phyloP scores from a whole-genome alignment of 1,140 invertebrate genomes.

The Xylocopa sonorina region DNA sequence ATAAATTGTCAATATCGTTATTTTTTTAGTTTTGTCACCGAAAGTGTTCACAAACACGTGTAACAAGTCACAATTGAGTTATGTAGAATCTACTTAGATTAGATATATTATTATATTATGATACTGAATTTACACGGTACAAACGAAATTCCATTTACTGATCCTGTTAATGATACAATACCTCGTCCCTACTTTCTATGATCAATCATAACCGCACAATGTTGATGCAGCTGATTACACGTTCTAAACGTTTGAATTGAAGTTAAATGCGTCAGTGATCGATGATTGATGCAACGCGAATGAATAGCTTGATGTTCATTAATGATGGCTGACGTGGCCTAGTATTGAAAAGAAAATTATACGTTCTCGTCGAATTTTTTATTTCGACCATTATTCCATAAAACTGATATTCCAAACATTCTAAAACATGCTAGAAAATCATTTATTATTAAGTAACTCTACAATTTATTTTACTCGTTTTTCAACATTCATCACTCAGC shows the following conservation, averaged over 20 bases:
- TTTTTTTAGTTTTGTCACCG: too few species aligned
- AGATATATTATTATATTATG: not conserved
- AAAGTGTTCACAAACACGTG: not conserved
- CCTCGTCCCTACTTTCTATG: not conserved
- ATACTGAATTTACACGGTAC: not conserved
- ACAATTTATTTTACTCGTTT: too few species aligned
- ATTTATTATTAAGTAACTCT: too few species aligned
- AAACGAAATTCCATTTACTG: not conserved
- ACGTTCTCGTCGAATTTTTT: not conserved
- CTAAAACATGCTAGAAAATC: too few species aligned
- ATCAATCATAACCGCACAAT: not conserved
- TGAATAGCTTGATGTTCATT: not conserved
- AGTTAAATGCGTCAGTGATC: not conserved
- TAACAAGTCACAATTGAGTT: not conserved
- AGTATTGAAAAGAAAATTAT: not conserved
- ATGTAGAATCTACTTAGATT: not conserved
- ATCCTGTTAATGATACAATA: not conserved
- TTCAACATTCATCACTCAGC: too few species aligned
- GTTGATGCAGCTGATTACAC: not conserved
- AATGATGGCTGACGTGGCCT: not conserved
- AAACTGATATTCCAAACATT: too few species aligned
- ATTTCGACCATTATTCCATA: not conserved
- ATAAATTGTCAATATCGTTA: too few species aligned
- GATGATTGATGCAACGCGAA: not conserved
- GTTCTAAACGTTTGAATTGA: slow-evolving; percentile 3